Evolutionary conservation across 2,888 invertebrate species (phyloP).

Genomic region (Neoascia interrupta): DNA sequence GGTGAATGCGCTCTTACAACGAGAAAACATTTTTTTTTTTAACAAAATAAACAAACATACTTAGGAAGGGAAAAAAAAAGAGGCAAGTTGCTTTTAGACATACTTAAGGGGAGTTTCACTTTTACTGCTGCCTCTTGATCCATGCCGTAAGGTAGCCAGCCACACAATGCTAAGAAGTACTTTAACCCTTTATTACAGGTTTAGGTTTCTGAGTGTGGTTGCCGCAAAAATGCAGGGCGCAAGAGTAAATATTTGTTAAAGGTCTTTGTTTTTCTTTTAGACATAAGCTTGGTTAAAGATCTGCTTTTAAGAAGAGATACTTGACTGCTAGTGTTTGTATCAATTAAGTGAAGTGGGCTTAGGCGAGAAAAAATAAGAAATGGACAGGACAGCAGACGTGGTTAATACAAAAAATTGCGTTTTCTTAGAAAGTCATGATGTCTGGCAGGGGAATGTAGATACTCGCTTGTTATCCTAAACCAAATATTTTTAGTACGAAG

Average conservation of each 20-base stretch:
- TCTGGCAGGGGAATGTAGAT: too few relatives aligned
- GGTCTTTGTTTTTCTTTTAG: not conserved
- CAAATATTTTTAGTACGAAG: too few relatives aligned
- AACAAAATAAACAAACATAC: slow-evolving; percentile 38
- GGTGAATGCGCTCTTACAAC: slow-evolving; percentile 54
- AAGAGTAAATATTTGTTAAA: slow-evolving; percentile 22
- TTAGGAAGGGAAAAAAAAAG: slow-evolving; percentile 3
- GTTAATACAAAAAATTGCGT: too few relatives aligned
- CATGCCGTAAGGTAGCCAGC: not conserved
- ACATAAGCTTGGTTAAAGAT: not conserved
- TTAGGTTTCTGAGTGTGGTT: slow-evolving; percentile 17
- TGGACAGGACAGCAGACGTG: too few relatives aligned
- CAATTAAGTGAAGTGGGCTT: slow-evolving; percentile 20
- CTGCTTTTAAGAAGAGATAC: not conserved
- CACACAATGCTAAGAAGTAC: slow-evolving; percentile 22
- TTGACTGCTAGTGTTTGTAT: slow-evolving; percentile 17
- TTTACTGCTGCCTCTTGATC: slow-evolving; percentile 9
- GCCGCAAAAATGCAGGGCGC: too few relatives aligned
- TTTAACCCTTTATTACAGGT: slow-evolving; percentile 41
- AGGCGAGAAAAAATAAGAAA: too few relatives aligned
- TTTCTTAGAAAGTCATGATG: too few relatives aligned
- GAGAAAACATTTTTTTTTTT: slow-evolving; percentile 17
- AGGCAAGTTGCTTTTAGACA: slow-evolving; percentile 35
- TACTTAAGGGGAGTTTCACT: slow-evolving; percentile 25
- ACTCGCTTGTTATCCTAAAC: too few relatives aligned